phyloP scores from a whole-genome alignment of 1,140 invertebrate species.

The Brachionus rotundiformis region DNA sequence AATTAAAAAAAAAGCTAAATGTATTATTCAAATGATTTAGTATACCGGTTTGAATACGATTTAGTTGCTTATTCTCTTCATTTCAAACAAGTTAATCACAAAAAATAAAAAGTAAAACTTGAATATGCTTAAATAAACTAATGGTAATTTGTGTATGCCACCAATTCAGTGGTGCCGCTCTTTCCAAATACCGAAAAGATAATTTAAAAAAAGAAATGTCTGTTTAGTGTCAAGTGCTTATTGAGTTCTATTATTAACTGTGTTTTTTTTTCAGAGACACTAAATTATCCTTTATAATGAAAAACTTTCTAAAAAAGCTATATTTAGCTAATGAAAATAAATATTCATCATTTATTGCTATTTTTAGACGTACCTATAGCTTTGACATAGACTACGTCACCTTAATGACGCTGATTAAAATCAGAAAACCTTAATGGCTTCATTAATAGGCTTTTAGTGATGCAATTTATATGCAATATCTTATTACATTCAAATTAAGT shows the following conservation, averaged over 20 bases:
- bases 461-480: slow-evolving; percentile 8
- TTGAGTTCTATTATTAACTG: not conserved
- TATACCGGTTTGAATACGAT: not conserved
- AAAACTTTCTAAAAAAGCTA: not conserved
- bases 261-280: not conserved
- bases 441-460: not conserved
- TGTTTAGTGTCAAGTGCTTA: not conserved
- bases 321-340: not conserved
- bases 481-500: not conserved
- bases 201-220: not conserved
- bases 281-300: not conserved
- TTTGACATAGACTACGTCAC: not conserved
- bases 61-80: slow-evolving; percentile 2
- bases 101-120: not conserved
- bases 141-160: not conserved
- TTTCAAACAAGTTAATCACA: slow-evolving; percentile 14
- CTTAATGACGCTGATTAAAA: not conserved
- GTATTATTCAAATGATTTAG: not conserved
- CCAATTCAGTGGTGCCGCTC: not conserved
- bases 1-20: slow-evolving; percentile 7
- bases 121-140: not conserved
- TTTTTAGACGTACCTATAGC: slow-evolving; percentile 1
- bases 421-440: not conserved
- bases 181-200: not conserved
- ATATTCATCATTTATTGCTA: slow-evolving; percentile 3